These are phyloP conservation scores for rabbit (Oryctolagus cuniculus) DNA, from an alignment of 2,113 vertebrate genomes.

Conservation along the genomic window DNA sequence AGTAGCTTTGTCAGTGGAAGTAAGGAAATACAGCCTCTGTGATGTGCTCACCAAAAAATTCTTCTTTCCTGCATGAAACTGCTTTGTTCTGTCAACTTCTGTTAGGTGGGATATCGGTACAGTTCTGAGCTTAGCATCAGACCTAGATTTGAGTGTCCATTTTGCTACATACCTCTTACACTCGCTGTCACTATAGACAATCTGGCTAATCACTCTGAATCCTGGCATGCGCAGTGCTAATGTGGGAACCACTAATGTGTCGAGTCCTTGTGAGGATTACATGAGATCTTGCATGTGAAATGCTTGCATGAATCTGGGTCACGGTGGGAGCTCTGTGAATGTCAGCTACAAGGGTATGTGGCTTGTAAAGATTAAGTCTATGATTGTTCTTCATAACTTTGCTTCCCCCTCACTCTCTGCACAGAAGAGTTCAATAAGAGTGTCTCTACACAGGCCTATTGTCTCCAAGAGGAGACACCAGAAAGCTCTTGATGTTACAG, in stretches of 20 bases:
- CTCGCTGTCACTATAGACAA: background rate
- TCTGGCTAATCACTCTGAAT: background rate
- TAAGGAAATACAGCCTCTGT: background rate
- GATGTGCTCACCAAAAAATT: background rate
- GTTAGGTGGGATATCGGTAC: background rate
- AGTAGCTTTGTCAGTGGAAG: background rate
- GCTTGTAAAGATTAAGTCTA: accelerated
- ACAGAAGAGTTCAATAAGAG: background rate
- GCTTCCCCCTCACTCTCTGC: background rate
- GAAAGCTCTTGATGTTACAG: background rate
- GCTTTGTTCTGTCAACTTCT: background rate
- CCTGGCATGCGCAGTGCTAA: background rate
- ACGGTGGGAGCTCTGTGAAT: background rate
- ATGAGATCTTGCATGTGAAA: background rate
- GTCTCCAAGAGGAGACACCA: background rate
- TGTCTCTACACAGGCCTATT: background rate
- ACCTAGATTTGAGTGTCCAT: background rate
- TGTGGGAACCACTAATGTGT: background rate
- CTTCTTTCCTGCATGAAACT: background rate
- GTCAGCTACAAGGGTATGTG: accelerated
- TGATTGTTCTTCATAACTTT: accelerated
- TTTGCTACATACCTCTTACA: background rate
- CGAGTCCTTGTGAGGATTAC: background rate
- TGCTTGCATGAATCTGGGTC: background rate
- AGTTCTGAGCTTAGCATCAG: background rate